Evolutionary conservation across 1,140 invertebrate species (phyloP).

Genomic region (Magallana ariakensis): DNA sequence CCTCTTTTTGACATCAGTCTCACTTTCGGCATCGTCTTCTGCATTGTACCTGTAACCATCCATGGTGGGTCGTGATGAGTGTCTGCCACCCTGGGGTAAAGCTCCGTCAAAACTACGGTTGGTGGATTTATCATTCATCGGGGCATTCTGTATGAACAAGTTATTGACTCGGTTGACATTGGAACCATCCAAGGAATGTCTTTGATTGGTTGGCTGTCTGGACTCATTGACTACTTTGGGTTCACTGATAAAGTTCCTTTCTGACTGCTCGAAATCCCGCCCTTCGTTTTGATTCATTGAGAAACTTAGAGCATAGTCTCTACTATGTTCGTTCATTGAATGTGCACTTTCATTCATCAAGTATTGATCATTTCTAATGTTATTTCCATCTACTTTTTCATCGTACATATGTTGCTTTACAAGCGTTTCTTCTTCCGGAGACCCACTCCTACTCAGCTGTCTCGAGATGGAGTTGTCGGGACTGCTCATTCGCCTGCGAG

Average conservation of each 20-base stretch:
- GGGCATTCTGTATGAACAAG: constrained; percentile 21
- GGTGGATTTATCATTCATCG: constrained; percentile 13
- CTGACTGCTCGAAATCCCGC: neutral
- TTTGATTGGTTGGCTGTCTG: neutral
- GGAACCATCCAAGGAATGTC: neutral
- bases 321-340: neutral
- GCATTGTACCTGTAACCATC: constrained; percentile 11
- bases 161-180: constrained; percentile 8
- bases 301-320: neutral
- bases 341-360: neutral
- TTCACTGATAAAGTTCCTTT: neutral
- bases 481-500: constrained; percentile 25
- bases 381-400: neutral
- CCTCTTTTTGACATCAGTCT: constrained; percentile 57
- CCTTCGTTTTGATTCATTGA: neutral
- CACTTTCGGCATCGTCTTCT: neutral
- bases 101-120: neutral
- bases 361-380: neutral
- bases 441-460: neutral
- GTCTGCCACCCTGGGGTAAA: neutral
- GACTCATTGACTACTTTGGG: neutral
- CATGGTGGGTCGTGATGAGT: neutral
- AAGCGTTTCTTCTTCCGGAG: neutral
- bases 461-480: neutral
- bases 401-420: neutral